Percentiles rank a stretch among this genome's conserved stretches.
Conservation (phyloP, 2,888 invertebrate species). For the Dryococelus australis region DNA sequence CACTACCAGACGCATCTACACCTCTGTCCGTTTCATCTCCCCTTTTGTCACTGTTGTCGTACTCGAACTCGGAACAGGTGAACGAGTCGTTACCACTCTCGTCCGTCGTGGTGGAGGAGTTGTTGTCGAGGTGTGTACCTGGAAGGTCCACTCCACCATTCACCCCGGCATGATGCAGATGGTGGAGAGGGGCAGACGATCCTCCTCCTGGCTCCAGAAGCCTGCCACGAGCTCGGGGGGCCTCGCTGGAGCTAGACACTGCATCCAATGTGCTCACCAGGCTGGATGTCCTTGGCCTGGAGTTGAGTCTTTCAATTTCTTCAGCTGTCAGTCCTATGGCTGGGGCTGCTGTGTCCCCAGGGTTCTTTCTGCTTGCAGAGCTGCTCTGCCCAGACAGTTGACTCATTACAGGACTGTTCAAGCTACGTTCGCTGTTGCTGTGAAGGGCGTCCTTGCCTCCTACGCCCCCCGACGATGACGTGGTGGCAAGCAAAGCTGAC, state of each 20-base stretch:
- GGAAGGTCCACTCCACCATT: slow-evolving; percentile 50
- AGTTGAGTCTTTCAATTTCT: slow-evolving; percentile 90
- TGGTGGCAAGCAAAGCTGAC: slow-evolving; percentile 86
- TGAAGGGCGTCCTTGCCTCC: slow-evolving; percentile 89
- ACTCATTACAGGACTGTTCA: slow-evolving; percentile 93
- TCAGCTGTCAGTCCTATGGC: slow-evolving; percentile 89
- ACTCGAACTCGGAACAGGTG: slow-evolving; percentile 97
- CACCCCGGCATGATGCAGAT: slow-evolving; percentile 68
- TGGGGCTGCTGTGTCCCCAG: slow-evolving; percentile 54
- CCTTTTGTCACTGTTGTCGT: slow-evolving; percentile 87
- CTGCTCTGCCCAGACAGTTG: slow-evolving; percentile 85
- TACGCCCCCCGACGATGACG: slow-evolving; percentile 87
- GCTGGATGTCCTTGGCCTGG: slow-evolving; percentile 86
- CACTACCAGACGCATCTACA: slow-evolving; percentile 47
- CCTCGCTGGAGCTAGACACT: slow-evolving; percentile 88
- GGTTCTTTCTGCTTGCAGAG: slow-evolving; percentile 49
- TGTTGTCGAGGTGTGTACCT: slow-evolving; percentile 70
- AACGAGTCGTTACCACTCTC: slow-evolving; percentile 95
- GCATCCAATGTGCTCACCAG: slow-evolving; percentile 92
- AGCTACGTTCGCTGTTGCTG: slow-evolving; percentile 89
- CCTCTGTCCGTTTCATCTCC: slow-evolving; percentile 52
- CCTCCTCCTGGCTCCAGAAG: slow-evolving; percentile 47
- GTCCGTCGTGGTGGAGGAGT: slow-evolving; percentile 88
- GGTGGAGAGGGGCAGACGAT: slow-evolving; percentile 59
- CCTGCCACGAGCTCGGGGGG: slow-evolving; percentile 65